phyloP scores from a whole-genome alignment of 1,140 invertebrate species.

The Heliothis virescens region DNA sequence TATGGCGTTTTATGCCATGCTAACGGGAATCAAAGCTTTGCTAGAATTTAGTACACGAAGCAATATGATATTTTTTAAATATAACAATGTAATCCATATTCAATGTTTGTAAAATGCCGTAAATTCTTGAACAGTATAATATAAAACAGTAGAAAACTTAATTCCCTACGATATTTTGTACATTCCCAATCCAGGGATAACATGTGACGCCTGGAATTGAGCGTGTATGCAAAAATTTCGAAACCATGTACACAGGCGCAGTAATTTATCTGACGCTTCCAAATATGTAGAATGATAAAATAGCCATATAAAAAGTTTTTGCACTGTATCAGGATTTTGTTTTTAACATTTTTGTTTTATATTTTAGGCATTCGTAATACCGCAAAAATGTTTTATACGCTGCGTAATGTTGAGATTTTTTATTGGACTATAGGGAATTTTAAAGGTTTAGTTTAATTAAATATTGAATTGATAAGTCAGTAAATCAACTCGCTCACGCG shows the following conservation, averaged over 20 bases:
- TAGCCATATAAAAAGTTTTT: conserved; percentile 8
- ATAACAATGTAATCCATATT: background rate
- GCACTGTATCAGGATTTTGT: background rate
- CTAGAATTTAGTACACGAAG: too few relatives aligned
- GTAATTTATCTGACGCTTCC: conserved; percentile 14
- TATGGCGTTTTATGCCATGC: background rate
- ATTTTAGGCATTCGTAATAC: background rate
- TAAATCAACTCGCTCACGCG: background rate
- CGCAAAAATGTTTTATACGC: background rate
- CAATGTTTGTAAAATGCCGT: background rate
- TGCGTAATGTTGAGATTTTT: background rate
- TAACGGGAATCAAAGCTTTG: too few relatives aligned
- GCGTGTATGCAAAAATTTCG: background rate
- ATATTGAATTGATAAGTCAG: too few relatives aligned
- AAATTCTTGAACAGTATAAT: background rate
- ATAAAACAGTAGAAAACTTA: background rate
- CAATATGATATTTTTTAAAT: background rate
- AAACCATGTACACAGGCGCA: background rate
- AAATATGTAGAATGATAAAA: conserved; percentile 15
- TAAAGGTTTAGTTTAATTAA: background rate
- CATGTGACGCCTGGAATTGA: background rate
- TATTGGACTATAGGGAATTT: background rate
- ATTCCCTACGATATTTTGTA: background rate
- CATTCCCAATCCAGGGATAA: conserved; percentile 1
- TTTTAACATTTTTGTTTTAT: background rate